Evolutionary conservation across 2,113 vertebrate genomes (phyloP).

Genomic region (Phylloscopus trochilus): DNA sequence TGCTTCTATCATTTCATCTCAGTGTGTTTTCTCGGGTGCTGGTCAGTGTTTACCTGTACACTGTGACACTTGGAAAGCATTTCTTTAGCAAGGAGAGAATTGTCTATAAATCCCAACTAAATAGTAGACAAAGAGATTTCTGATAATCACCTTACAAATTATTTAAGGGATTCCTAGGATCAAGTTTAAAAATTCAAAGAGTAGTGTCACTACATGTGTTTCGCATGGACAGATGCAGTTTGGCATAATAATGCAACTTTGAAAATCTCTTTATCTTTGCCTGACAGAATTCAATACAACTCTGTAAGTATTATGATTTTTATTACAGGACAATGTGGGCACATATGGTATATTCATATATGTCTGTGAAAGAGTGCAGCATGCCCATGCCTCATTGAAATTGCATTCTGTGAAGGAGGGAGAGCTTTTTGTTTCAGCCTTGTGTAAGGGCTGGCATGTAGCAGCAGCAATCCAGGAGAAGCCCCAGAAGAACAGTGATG

Average conservation of each 20-base stretch:
- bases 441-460: background rate
- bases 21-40: constrained; percentile 10
- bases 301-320: background rate
- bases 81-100: constrained; percentile 27
- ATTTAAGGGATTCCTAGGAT: constrained; percentile 14
- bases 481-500: background rate
- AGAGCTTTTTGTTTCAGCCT: background rate
- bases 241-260: background rate
- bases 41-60: constrained; percentile 20
- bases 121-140: background rate
- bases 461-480: constrained; percentile 5
- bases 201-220: background rate
- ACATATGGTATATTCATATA: background rate
- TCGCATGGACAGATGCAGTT: background rate
- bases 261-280: background rate
- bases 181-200: background rate
- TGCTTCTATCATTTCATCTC: constrained; percentile 9
- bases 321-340: background rate
- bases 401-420: background rate
- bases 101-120: constrained; percentile 25
- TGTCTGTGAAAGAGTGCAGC: background rate
- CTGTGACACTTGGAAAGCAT: constrained; percentile 9
- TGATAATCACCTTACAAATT: constrained; percentile 10
- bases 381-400: background rate
- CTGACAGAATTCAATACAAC: background rate